phyloP scores from a whole-genome alignment of 2,797 vertebrate genomes.

The Sebastes itinus region DNA sequence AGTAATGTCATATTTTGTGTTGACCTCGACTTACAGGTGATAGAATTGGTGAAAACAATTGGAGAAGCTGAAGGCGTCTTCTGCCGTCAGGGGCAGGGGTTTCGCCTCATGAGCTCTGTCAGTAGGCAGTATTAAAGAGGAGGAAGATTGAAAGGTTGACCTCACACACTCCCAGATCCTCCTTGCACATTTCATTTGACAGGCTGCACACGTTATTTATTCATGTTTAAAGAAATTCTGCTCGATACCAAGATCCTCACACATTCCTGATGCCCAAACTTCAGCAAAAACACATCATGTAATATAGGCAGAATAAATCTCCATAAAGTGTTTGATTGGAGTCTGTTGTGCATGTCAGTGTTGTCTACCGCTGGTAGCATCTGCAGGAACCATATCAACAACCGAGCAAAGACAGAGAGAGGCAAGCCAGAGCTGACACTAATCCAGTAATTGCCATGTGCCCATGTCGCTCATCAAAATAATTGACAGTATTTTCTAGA shows the following conservation, averaged over 20 bases:
- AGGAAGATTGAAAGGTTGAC: conserved; percentile 61
- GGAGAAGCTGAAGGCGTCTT: neutral
- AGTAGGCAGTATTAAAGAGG: conserved; percentile 20
- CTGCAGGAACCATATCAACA: conserved; percentile 55
- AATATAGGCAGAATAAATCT: conserved; percentile 66
- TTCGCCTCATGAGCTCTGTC: conserved; percentile 20
- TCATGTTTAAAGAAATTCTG: conserved; percentile 62
- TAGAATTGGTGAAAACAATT: neutral
- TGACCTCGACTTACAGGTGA: neutral
- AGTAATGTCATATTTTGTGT: neutral
- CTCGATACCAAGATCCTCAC: conserved; percentile 17
- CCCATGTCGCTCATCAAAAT: conserved; percentile 66
- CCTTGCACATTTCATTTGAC: conserved; percentile 59
- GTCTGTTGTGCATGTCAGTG: conserved; percentile 47
- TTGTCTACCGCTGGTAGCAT: conserved; percentile 38
- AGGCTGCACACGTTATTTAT: conserved; percentile 64
- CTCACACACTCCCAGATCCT: conserved; percentile 48
- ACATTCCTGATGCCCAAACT: neutral
- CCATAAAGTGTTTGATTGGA: conserved; percentile 61
- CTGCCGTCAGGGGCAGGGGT: conserved; percentile 1
- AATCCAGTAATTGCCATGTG: conserved; percentile 69
- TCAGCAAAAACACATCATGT: conserved; percentile 45
- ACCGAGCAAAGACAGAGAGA: conserved; percentile 38
- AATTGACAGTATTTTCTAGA: conserved; percentile 67
- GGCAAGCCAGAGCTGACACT: conserved; percentile 55